A percentile compares a stretch with the other conserved stretches of the same genome.
phyloP scores from a whole-genome alignment of 2,113 vertebrate species.

The Leiothrix lutea region DNA sequence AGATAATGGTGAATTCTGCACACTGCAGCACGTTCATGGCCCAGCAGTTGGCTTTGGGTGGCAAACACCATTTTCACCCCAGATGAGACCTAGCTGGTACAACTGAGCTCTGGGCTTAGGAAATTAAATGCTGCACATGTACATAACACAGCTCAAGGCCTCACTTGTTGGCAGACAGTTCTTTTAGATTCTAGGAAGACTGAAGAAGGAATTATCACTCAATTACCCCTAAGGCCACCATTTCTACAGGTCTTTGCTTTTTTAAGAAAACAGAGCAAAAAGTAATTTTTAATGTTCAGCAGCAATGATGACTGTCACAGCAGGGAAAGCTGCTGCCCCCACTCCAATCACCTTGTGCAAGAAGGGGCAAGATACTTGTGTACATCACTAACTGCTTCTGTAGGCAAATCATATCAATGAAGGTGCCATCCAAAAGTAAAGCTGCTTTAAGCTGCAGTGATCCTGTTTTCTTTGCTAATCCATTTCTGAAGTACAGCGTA shows the following conservation, averaged over 20 bases:
- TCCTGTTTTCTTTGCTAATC: neutral
- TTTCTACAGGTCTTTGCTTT: neutral
- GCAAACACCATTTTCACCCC: neutral
- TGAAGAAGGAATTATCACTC: neutral
- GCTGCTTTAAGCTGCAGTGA: neutral
- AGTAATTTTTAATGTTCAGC: neutral
- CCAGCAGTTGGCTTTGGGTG: neutral
- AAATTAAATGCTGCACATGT: neutral
- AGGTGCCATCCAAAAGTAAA: neutral
- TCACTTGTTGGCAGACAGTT: neutral
- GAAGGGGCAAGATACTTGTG: neutral
- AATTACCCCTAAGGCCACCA: neutral
- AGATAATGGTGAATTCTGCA: neutral
- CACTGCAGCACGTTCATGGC: fast-evolving
- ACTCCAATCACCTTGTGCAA: neutral
- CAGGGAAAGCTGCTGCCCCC: neutral
- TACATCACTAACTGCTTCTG: neutral
- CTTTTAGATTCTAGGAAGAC: neutral
- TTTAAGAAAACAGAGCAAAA: neutral
- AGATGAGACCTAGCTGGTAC: neutral
- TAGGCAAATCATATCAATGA: neutral
- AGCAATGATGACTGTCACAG: neutral
- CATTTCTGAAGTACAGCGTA: neutral
- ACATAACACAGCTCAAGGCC: neutral
- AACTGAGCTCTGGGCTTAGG: neutral